Conservation (phyloP, 2,888 invertebrate genomes). For the Epirrita christyi region DNA sequence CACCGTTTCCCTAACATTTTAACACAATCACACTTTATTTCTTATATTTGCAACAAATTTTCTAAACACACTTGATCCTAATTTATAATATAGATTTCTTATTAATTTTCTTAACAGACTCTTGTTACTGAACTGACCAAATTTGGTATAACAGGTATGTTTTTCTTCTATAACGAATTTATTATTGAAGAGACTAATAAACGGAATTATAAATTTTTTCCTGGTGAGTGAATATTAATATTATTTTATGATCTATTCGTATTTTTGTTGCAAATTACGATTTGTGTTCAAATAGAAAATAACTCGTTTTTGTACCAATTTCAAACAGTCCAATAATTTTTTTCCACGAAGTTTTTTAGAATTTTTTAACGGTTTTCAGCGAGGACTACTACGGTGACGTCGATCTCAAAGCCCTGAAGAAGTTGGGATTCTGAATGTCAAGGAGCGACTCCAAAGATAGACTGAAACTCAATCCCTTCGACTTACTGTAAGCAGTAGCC, state of each 20-base stretch:
- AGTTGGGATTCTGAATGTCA: slow-evolving; percentile 89
- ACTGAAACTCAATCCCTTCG: slow-evolving; percentile 73
- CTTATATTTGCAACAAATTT: slow-evolving; percentile 47
- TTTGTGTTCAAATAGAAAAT: no score
- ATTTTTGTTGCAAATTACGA: no score
- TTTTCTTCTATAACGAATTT: slow-evolving; percentile 25
- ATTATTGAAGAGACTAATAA: slow-evolving; percentile 9
- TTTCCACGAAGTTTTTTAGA: slow-evolving; percentile 5
- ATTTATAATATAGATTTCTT: slow-evolving; percentile 4
- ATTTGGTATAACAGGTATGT: slow-evolving; percentile 36
- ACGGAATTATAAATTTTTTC: slow-evolving; percentile 8
- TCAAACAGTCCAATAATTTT: no score
- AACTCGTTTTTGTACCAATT: no score
- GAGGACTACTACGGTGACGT: slow-evolving; percentile 97
- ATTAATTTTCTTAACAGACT: slow-evolving; percentile 21
- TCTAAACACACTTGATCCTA: slow-evolving; percentile 58
- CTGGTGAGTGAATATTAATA: slow-evolving; percentile 29
- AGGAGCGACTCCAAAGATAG: slow-evolving; percentile 80
- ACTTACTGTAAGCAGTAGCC: slow-evolving; percentile 56
- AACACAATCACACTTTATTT: slow-evolving; percentile 60
- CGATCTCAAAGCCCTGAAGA: slow-evolving; percentile 94
- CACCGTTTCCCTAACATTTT: slow-evolving; percentile 66
- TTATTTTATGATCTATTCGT: no score
- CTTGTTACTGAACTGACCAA: slow-evolving; percentile 25
- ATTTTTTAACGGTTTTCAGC: slow-evolving; percentile 80